Evolutionary conservation across 1,140 invertebrate species (phyloP).

Genomic region (Bacillus rossius): DNA sequence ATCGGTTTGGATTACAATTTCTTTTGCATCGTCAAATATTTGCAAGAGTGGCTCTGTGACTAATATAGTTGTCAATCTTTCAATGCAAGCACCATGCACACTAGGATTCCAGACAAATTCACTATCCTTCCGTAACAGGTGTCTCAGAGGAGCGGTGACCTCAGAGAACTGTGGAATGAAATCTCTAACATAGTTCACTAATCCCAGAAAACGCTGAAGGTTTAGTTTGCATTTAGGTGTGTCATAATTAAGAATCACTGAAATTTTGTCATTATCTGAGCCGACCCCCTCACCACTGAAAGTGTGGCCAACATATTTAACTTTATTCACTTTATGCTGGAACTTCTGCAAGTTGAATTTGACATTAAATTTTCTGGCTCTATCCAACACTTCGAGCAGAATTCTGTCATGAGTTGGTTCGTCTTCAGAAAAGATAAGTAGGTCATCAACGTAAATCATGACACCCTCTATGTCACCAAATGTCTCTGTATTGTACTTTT

Average conservation of each 20-base stretch:
- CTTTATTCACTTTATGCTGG: slow-evolving; percentile 26
- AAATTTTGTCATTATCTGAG: background rate
- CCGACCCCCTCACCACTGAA: slow-evolving; percentile 17
- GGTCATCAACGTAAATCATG: slow-evolving; percentile 27
- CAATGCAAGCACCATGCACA: background rate
- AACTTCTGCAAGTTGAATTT: too few species aligned
- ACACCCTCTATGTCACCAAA: slow-evolving; percentile 25
- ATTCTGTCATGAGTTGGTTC: too few species aligned
- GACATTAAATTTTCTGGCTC: slow-evolving; percentile 13
- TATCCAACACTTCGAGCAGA: slow-evolving; percentile 26
- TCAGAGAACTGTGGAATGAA: too few species aligned
- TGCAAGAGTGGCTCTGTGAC: too few species aligned
- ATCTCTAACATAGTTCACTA: too few species aligned
- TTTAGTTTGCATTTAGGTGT: too few species aligned
- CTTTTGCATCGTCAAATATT: slow-evolving; percentile 26
- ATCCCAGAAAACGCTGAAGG: too few species aligned
- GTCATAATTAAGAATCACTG: too few species aligned
- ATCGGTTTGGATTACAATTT: slow-evolving; percentile 21
- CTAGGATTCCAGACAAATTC: background rate
- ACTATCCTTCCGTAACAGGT: too few species aligned
- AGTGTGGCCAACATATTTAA: slow-evolving; percentile 40
- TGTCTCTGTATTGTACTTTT: too few species aligned
- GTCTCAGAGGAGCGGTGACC: too few species aligned
- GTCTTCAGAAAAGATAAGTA: slow-evolving; percentile 36
- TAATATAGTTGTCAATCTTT: background rate